Percentiles rank a stretch among this genome's conserved stretches.
These are phyloP conservation scores for Thunnus albacares DNA, from an alignment of 2,797 vertebrate genomes.

Conservation along the genomic window DNA sequence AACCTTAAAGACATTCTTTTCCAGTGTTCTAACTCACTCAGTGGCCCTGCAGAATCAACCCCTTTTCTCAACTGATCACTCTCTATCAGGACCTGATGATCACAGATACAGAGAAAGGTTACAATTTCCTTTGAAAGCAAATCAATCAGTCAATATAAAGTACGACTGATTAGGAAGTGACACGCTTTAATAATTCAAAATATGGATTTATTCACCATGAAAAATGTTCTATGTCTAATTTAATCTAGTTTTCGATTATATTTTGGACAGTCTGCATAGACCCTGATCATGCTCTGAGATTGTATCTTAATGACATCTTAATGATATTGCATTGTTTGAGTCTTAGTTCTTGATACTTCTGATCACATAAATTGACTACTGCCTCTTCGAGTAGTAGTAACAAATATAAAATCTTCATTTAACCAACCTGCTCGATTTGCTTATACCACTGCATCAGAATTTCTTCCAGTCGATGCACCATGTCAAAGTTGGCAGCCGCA, in stretches of 20 bases:
- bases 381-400: background rate
- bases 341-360: background rate
- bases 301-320: background rate
- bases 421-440: slow-evolving; percentile 86
- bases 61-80: slow-evolving; percentile 86
- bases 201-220: background rate
- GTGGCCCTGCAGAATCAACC: slow-evolving; percentile 84
- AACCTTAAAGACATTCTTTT: slow-evolving; percentile 86
- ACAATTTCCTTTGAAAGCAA: slow-evolving; percentile 14
- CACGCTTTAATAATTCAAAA: background rate
- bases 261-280: background rate
- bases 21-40: slow-evolving; percentile 89
- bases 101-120: slow-evolving; percentile 9
- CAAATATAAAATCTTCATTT: background rate
- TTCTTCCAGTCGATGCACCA: slow-evolving; percentile 84
- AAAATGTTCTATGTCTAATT: background rate
- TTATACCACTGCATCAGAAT: slow-evolving; percentile 87
- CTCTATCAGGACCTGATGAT: slow-evolving; percentile 85
- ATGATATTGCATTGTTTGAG: background rate
- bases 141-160: background rate
- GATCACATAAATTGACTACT: background rate
- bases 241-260: background rate
- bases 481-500: slow-evolving; percentile 81
- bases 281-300: background rate
- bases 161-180: background rate